Evolutionary conservation across 2,888 invertebrate genomes (phyloP).

Genomic region (Conomelus anceps): DNA sequence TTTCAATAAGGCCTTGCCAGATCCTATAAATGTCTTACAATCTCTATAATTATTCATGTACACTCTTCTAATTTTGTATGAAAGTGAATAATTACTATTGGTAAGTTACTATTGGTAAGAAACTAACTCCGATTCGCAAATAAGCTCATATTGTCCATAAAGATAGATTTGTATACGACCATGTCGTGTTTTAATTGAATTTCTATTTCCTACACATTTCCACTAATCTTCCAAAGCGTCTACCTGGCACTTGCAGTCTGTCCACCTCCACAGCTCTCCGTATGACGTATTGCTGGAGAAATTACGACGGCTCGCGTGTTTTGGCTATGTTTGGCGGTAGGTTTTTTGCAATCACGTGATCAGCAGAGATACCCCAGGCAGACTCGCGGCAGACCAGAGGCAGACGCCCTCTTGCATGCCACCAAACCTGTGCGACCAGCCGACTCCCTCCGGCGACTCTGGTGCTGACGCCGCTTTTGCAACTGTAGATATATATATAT

Average conservation of each 20-base stretch:
- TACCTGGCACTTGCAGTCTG: neutral
- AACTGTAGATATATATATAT: neutral
- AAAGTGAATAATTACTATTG: too few species aligned
- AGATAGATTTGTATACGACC: neutral
- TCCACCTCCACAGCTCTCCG: neutral
- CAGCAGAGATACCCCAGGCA: neutral
- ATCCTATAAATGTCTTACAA: too few species aligned
- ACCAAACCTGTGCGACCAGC: neutral
- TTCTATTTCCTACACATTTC: neutral
- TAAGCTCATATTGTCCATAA: too few species aligned
- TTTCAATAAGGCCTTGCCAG: too few species aligned
- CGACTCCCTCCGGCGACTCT: neutral
- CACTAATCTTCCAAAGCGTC: neutral
- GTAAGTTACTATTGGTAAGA: too few species aligned
- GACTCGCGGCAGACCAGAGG: neutral
- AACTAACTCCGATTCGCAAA: too few species aligned
- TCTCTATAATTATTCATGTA: too few species aligned
- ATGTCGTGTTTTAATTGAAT: neutral
- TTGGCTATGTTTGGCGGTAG: too few species aligned
- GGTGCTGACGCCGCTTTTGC: neutral
- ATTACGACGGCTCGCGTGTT: neutral
- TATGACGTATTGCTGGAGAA: neutral
- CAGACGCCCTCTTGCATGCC: too few species aligned
- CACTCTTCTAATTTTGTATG: too few species aligned
- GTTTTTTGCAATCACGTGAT: neutral